A percentile compares a stretch with the other conserved stretches of the same genome.
Conservation (phyloP, 2,888 invertebrate genomes). For the Dryocosmus kuriphilus region DNA sequence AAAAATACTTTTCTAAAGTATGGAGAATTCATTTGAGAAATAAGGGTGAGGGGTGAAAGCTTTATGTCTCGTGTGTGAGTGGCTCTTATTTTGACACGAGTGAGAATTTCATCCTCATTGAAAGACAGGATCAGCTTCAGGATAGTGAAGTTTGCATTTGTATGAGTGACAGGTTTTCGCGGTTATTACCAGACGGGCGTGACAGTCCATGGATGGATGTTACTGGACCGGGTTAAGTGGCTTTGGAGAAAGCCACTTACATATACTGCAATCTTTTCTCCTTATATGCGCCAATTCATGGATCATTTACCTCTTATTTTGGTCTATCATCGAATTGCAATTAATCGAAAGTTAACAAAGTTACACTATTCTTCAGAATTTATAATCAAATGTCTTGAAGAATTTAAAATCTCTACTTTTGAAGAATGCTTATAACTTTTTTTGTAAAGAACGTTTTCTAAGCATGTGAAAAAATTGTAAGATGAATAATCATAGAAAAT, state of each 20-base stretch:
- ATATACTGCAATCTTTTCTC: constrained; percentile 4
- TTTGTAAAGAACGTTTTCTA: too few relatives aligned
- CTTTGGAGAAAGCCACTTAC: constrained; percentile 73
- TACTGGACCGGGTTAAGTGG: constrained; percentile 77
- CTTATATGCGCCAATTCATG: neutral
- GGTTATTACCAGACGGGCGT: constrained; percentile 60
- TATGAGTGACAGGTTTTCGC: constrained; percentile 41
- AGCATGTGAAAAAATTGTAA: too few relatives aligned
- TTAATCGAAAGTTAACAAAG: neutral
- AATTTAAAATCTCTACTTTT: too few relatives aligned
- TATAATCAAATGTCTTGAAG: too few relatives aligned
- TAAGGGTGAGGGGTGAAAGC: too few relatives aligned
- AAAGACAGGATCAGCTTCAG: neutral
- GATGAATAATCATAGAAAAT: too few relatives aligned
- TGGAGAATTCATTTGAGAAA: too few relatives aligned
- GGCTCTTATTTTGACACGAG: neutral
- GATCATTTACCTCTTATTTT: neutral
- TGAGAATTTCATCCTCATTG: neutral
- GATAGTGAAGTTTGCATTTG: constrained; percentile 18
- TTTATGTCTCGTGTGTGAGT: too few relatives aligned
- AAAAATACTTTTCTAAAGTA: too few relatives aligned
- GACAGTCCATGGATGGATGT: constrained; percentile 72
- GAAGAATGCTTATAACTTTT: too few relatives aligned
- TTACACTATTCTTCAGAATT: neutral
- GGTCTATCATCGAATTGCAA: constrained; percentile 11